phyloP scores from a whole-genome alignment of 1,140 invertebrate genomes.

The Formica selysi region DNA sequence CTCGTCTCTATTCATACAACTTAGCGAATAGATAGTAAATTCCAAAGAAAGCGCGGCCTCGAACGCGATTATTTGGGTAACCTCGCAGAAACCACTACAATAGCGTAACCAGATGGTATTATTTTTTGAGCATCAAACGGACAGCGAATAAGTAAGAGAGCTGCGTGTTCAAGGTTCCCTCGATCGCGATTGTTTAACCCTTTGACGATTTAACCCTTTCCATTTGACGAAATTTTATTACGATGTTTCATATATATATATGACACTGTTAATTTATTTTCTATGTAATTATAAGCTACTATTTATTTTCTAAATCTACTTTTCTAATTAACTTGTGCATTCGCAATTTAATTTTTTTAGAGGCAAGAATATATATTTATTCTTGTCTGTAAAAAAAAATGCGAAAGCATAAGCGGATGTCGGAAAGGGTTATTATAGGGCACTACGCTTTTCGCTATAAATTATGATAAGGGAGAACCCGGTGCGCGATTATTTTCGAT shows the following conservation, averaged over 20 bases:
- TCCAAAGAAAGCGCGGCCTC: conserved; percentile 59
- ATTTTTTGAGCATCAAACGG: conserved; percentile 48
- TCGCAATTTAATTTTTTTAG: too few species aligned
- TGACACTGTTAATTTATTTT: not conserved
- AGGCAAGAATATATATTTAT: not conserved
- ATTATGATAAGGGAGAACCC: not conserved
- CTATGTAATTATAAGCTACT: not conserved
- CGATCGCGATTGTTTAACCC: not conserved
- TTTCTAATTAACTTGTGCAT: too few species aligned
- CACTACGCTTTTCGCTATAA: not conserved
- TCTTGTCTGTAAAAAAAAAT: not conserved
- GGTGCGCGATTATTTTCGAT: not conserved
- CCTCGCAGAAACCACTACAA: conserved; percentile 66
- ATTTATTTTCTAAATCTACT: not conserved
- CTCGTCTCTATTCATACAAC: conserved; percentile 20
- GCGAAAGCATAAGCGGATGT: not conserved
- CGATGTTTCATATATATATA: not conserved
- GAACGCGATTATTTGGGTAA: conserved; percentile 46
- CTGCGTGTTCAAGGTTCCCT: conserved; percentile 20
- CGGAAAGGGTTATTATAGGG: not conserved
- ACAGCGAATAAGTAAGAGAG: conserved; percentile 45
- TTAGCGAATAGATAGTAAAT: conserved; percentile 13
- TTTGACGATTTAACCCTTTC: not conserved
- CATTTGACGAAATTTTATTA: not conserved
- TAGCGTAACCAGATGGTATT: conserved; percentile 55